These are phyloP conservation scores for Entomyzon cyanotis DNA, from an alignment of 2,113 vertebrate genomes.

Conservation along the genomic window DNA sequence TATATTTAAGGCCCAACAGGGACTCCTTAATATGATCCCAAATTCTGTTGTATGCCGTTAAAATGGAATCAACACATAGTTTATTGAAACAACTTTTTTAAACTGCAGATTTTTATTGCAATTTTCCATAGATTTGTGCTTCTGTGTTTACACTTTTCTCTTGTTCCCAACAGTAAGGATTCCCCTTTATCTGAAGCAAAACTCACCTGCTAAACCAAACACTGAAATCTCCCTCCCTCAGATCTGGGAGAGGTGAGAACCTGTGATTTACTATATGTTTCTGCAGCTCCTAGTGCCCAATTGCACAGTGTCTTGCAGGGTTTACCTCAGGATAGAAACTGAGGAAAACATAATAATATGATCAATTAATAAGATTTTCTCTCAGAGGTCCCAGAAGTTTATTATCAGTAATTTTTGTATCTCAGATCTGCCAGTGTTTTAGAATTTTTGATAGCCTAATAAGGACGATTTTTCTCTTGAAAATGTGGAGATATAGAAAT, in stretches of 20 bases:
- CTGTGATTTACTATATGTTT: background rate
- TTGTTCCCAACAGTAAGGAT: background rate
- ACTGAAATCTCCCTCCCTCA: background rate
- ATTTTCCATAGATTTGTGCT: background rate
- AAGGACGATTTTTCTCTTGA: background rate
- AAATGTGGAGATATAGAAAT: background rate
- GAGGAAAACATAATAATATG: background rate
- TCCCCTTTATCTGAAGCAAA: background rate
- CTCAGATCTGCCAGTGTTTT: background rate
- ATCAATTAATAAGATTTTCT: background rate
- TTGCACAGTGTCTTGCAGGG: background rate
- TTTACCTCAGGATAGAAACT: background rate
- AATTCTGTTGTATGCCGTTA: background rate
- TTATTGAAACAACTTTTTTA: background rate
- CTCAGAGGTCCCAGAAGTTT: background rate
- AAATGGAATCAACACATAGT: background rate
- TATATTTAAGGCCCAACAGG: background rate
- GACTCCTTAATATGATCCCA: background rate
- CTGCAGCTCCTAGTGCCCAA: background rate
- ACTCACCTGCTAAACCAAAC: background rate
- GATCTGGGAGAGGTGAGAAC: background rate
- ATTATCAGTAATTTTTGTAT: background rate
- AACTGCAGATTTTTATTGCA: background rate
- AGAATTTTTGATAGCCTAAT: background rate
- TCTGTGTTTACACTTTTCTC: background rate